These are phyloP conservation scores for Amphimedon queenslandica DNA, from an alignment of 37 sponge, comb jelly and placozoan genomes.

Conservation along the genomic window DNA sequence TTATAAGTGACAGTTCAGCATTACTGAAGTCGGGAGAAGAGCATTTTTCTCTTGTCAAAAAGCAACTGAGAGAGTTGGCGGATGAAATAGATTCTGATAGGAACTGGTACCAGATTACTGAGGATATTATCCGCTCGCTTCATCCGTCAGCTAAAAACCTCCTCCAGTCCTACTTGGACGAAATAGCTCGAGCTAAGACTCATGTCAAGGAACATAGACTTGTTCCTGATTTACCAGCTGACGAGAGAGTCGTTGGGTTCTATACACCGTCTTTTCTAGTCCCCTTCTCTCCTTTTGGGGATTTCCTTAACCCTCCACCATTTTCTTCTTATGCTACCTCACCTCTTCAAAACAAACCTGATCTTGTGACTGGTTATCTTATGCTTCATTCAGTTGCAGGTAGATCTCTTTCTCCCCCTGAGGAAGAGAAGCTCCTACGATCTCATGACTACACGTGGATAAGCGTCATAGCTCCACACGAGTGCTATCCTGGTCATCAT, in stretches of 20 bases:
- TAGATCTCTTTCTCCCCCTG: conserved; percentile 1
- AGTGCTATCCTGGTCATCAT: conserved; percentile 69
- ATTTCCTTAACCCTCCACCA: conserved; percentile 55
- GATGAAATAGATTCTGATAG: conserved; percentile 24
- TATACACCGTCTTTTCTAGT: conserved; percentile 37
- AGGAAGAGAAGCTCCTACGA: conserved; percentile 31
- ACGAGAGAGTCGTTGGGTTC: conserved; percentile 46
- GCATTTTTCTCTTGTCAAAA: conserved; percentile 40
- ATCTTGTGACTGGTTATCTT: conserved; percentile 16
- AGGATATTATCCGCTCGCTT: conserved; percentile 9
- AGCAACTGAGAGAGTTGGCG: conserved; percentile 28
- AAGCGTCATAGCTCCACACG: conserved; percentile 51
- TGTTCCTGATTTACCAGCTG: conserved; percentile 25
- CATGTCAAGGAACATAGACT: conserved; percentile 35
- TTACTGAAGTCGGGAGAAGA: conserved; percentile 40
- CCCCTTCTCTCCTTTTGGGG: conserved; percentile 62
- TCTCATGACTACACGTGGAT: conserved; percentile 60
- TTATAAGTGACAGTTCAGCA: conserved; percentile 32
- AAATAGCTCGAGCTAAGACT: conserved; percentile 30
- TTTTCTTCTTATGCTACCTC: conserved; percentile 12
- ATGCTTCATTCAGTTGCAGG: conserved; percentile 56
- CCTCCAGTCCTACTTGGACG: conserved; percentile 35
- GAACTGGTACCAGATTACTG: conserved; percentile 53
- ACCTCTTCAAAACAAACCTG: conserved; percentile 1
- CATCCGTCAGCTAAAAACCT: conserved; percentile 35